Conservation (phyloP, 2,113 vertebrate genomes). For the Hippocampus mohnikei region DNA sequence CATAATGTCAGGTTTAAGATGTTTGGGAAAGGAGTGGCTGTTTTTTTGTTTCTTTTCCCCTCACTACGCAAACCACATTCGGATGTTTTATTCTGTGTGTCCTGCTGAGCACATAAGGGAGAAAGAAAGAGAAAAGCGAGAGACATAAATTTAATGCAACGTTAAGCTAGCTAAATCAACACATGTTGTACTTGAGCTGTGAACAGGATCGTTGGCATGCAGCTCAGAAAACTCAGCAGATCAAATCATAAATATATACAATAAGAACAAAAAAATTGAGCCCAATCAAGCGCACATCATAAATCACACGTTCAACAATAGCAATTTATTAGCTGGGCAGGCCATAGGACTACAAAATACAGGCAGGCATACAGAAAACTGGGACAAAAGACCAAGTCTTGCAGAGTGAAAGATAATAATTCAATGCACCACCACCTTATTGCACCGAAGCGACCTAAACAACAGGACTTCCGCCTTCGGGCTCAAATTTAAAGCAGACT, state of each 20-base stretch:
- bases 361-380: not conserved
- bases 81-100: constrained; percentile 47
- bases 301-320: not conserved
- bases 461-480: constrained; percentile 21
- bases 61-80: constrained; percentile 55
- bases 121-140: not conserved
- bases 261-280: not conserved
- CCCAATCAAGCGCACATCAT: constrained; percentile 13
- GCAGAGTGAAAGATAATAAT: constrained; percentile 27
- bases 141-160: not conserved
- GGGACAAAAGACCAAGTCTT: constrained; percentile 21
- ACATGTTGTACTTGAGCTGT: not conserved
- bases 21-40: constrained; percentile 54
- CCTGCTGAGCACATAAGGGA: constrained; percentile 19
- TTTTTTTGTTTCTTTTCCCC: constrained; percentile 17
- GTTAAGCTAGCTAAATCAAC: not conserved
- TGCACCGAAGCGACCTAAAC: not conserved
- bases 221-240: not conserved
- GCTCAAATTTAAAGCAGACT: not conserved
- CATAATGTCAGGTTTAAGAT: constrained; percentile 59
- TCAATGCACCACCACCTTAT: constrained; percentile 16
- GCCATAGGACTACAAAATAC: not conserved
- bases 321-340: constrained; percentile 28
- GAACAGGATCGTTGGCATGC: not conserved
- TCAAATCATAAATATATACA: not conserved